phyloP scores from a whole-genome alignment of 1,140 invertebrate genomes.

The Chironomus tepperi region DNA sequence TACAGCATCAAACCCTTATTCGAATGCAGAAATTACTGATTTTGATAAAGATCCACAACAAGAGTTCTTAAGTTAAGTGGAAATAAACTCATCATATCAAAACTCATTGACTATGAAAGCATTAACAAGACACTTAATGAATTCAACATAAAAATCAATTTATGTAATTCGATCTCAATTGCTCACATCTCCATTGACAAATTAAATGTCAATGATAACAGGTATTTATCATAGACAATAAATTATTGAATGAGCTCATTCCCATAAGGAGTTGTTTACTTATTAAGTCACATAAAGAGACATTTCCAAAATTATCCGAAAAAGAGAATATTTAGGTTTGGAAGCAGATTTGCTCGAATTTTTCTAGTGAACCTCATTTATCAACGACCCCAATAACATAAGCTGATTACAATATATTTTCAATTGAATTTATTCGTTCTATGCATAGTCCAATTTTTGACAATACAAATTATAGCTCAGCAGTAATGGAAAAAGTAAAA shows the following conservation, averaged over 20 bases:
- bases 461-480: slow-evolving; percentile 57
- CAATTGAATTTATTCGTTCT: background rate
- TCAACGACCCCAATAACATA: no score
- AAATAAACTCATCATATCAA: slow-evolving; percentile 60
- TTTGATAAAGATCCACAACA: slow-evolving; percentile 44
- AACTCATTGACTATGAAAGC: slow-evolving; percentile 64
- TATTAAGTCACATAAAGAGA: no score
- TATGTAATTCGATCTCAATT: slow-evolving; percentile 56
- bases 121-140: slow-evolving; percentile 55
- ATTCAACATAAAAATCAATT: slow-evolving; percentile 61
- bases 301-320: no score
- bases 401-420: background rate
- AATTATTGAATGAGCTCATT: no score
- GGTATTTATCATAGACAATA: background rate
- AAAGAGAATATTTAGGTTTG: no score
- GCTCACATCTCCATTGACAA: slow-evolving; percentile 61
- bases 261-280: no score
- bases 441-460: slow-evolving; percentile 52
- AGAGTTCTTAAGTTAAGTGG: slow-evolving; percentile 47
- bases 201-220: slow-evolving; percentile 71
- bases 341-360: no score
- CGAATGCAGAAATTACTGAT: slow-evolving; percentile 50
- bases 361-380: no score
- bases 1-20: slow-evolving; percentile 62
- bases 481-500: slow-evolving; percentile 58